These are phyloP conservation scores for Caenorhabditis japonica DNA, from an alignment of 2,888 invertebrate species.

Conservation along the genomic window DNA sequence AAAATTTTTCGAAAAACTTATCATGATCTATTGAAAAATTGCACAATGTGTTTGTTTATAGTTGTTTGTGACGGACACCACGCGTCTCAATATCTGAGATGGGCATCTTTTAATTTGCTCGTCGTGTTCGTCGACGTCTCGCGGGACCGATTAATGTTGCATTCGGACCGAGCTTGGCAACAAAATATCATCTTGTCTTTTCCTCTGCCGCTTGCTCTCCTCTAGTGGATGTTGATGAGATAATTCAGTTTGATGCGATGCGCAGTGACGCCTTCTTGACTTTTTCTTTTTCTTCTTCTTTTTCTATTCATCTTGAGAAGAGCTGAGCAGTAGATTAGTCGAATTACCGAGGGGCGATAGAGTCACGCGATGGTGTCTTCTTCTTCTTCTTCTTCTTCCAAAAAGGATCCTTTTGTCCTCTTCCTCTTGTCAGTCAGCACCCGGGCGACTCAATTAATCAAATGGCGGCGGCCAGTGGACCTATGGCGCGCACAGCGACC, in stretches of 20 bases:
- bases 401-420: constrained; percentile 16
- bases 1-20: too few species aligned
- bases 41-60: too few species aligned
- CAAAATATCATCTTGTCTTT: constrained; percentile 24
- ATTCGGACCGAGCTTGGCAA: constrained; percentile 9
- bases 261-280: constrained; percentile 36
- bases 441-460: constrained; percentile 33
- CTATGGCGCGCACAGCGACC: background rate
- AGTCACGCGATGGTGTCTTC: constrained; percentile 34
- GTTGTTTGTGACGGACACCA: too few species aligned
- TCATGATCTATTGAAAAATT: too few species aligned
- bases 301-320: constrained; percentile 3
- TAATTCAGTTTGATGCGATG: constrained; percentile 38
- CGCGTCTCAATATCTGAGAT: constrained; percentile 20
- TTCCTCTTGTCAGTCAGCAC: constrained; percentile 13
- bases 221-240: constrained; percentile 41
- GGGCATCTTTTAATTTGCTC: constrained; percentile 42
- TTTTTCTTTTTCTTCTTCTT: constrained; percentile 7
- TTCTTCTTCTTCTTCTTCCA: too few species aligned
- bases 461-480: constrained; percentile 20
- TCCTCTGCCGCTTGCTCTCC: too few species aligned
- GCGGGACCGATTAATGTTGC: constrained; percentile 50
- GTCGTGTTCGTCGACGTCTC: constrained; percentile 5
- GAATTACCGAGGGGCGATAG: constrained; percentile 44
- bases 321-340: constrained; percentile 39